Evolutionary conservation across 2,888 invertebrate species (phyloP).

Genomic region (Chorisops tibialis): DNA sequence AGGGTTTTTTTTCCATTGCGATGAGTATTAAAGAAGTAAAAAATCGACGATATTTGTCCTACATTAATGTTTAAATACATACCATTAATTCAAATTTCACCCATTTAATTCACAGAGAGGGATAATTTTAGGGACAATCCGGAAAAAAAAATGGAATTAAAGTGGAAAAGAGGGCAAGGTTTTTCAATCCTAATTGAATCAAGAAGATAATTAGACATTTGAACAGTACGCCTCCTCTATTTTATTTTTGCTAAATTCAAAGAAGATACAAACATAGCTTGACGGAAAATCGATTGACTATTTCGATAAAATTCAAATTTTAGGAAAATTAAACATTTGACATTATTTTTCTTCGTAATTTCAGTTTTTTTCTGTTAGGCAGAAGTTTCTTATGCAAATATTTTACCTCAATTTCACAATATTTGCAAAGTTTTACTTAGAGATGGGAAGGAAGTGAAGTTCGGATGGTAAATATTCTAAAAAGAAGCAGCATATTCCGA

Average conservation of each 20-base stretch:
- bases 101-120: not conserved
- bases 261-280: not conserved
- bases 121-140: too few relatives aligned
- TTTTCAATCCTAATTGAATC: not conserved
- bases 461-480: too few relatives aligned
- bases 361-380: too few relatives aligned
- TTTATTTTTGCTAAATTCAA: not conserved
- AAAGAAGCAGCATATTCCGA: too few relatives aligned
- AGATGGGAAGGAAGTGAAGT: too few relatives aligned
- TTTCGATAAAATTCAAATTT: not conserved
- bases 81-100: conserved; percentile 5
- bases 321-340: not conserved
- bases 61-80: conserved; percentile 8
- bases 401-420: conserved; percentile 19
- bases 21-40: not conserved
- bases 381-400: conserved; percentile 14
- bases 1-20: not conserved
- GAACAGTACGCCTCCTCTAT: not conserved
- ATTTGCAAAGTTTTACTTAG: not conserved
- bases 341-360: too few relatives aligned
- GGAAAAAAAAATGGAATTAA: too few relatives aligned
- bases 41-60: not conserved
- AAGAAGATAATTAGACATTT: not conserved
- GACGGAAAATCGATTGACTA: not conserved
- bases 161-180: not conserved